Evolutionary conservation across 2,888 invertebrate species (phyloP), one percentile per base, ranked within the genome.

Genomic region (Drosophila ezoana): DNA sequence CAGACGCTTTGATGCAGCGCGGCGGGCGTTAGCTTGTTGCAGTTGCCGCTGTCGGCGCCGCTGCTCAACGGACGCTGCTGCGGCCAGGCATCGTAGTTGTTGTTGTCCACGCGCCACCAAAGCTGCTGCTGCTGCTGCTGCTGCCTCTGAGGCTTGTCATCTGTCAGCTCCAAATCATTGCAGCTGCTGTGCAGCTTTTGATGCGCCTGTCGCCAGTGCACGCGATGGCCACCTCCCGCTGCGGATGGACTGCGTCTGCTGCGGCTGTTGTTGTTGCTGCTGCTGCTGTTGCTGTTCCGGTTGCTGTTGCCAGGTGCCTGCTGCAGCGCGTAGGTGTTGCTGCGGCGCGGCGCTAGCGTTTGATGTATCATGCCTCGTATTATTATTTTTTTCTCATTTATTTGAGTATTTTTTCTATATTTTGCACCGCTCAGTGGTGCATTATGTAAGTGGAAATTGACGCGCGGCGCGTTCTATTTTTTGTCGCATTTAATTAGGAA

Each of bases 111-210:
- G 58, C 59, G 72, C 69, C 78, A 60, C 71, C 60, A 64, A 35
- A 43, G 54, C 16, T 63, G 67, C 10, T 41, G 41, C 10, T 49
- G 75, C 32, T 71, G 59, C 4, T 53, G 41, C 0, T 23, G 58
- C 10, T 48, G 65, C 4, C 40, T 63, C 16, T 72, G 58, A 18
- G 59, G 70, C 60, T 56, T 72, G 57, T 77, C 72, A 53, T 76
- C 76, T 53, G 74, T 63, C 76, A 63, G 49, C 72, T 79, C 72
- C 77, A 79, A 77, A 67, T 89, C 90, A 74, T 88, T 81, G 68
- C 85, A 90, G 73, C 87, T 91, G 56, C 90, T 79, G 62, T 90
- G 80, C 71, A 86, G 54, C 62, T 81, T 89, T 41, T 76, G 82
- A 43, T 72, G 64, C 23, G 49, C n/a, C 56, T 62, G 75, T 13